A percentile compares a stretch with the other conserved stretches of the same genome.
Conservation (phyloP, 2,888 invertebrate genomes). For the Megaustenia siamemsis region DNA sequence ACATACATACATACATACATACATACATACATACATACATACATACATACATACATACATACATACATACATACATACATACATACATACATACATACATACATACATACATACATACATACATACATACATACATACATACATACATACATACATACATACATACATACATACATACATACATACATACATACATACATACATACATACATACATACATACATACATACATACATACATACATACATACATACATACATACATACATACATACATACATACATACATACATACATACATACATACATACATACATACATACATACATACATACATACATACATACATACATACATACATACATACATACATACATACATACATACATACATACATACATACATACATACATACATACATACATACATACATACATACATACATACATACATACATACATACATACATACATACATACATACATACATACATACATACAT, state of each 20-base stretch:
- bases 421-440: neutral
- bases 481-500: neutral
- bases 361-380: conserved; percentile 7
- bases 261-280: too few relatives aligned
- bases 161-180: too few relatives aligned
- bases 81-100: too few relatives aligned
- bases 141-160: too few relatives aligned
- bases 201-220: neutral
- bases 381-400: neutral
- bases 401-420: neutral
- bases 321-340: neutral
- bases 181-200: too few relatives aligned
- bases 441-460: conserved; percentile 12
- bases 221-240: neutral
- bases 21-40: too few relatives aligned
- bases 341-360: neutral
- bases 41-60: too few relatives aligned
- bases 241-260: neutral
- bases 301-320: neutral
- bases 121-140: too few relatives aligned
- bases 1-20: too few relatives aligned
- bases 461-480: neutral
- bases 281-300: too few relatives aligned
- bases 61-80: too few relatives aligned
- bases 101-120: too few relatives aligned